phyloP scores from a whole-genome alignment of 1,140 invertebrate species.

The Neomicropteryx cornuta region DNA sequence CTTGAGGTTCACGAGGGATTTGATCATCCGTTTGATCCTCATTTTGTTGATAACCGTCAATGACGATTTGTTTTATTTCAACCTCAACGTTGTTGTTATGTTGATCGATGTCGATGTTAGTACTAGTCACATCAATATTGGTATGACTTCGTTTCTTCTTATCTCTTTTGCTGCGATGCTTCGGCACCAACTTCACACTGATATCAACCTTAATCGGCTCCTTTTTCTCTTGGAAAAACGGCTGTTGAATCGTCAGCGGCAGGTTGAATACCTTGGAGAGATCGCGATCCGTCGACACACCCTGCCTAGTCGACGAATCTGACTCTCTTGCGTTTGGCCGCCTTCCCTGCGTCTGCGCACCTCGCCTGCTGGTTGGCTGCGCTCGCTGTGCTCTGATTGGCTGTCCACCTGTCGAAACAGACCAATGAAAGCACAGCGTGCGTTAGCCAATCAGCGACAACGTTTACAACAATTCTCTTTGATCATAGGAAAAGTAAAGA shows the following conservation, averaged over 20 bases:
- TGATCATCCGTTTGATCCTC: neutral
- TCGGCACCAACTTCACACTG: constrained; percentile 65
- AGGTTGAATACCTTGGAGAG: constrained; percentile 36
- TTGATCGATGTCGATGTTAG: constrained; percentile 31
- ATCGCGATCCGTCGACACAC: constrained; percentile 41
- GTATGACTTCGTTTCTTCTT: constrained; percentile 25
- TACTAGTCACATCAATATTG: constrained; percentile 26
- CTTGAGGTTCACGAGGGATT: constrained; percentile 10
- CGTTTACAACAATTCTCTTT: neutral
- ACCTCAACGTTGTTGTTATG: constrained; percentile 24
- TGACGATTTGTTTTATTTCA: constrained; percentile 23
- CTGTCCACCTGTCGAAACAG: constrained; percentile 36
- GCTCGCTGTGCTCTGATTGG: constrained; percentile 40
- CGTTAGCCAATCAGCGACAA: neutral
- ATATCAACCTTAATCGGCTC: constrained; percentile 68
- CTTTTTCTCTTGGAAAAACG: constrained; percentile 60
- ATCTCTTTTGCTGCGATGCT: constrained; percentile 35
- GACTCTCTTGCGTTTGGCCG: constrained; percentile 37
- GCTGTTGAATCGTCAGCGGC: constrained; percentile 46
- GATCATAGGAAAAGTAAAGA: neutral
- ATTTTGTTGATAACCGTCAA: neutral
- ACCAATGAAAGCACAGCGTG: constrained; percentile 41
- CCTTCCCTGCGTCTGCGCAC: constrained; percentile 18
- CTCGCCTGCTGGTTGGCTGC: constrained; percentile 20
- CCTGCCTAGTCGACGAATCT: constrained; percentile 48